These are phyloP conservation scores for Lomographa bimaculata DNA, from an alignment of 2,888 invertebrate genomes.

Conservation along the genomic window DNA sequence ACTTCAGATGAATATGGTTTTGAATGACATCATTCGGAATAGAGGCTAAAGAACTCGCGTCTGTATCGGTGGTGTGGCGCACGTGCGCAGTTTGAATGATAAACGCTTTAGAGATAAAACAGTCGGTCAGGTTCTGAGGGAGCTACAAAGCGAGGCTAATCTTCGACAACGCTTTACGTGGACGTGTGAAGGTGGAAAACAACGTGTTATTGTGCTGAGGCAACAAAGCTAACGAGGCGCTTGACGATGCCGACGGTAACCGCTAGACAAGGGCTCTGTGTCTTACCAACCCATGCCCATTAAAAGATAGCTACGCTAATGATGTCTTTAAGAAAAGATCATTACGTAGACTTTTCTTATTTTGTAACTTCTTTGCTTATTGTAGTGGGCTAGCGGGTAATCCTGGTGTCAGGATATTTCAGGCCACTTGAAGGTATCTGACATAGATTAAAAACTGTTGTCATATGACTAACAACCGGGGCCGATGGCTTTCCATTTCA, in stretches of 20 bases:
- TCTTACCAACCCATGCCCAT: conserved; percentile 16
- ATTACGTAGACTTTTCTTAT: conserved; percentile 5
- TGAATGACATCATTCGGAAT: conserved; percentile 31
- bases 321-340: conserved; percentile 8
- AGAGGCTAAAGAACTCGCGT: conserved; percentile 27
- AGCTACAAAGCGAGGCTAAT: conserved; percentile 51
- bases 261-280: conserved; percentile 25
- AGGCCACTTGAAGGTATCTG: too few relatives aligned
- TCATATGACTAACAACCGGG: too few relatives aligned
- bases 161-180: conserved; percentile 53
- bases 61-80: conserved; percentile 26
- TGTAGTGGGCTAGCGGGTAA: too few relatives aligned
- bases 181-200: conserved; percentile 50
- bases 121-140: conserved; percentile 49
- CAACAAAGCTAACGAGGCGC: conserved; percentile 40
- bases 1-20: conserved; percentile 22
- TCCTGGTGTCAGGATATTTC: too few relatives aligned
- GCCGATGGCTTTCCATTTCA: too few relatives aligned
- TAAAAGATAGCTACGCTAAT: conserved; percentile 8
- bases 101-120: conserved; percentile 51
- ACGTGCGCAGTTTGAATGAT: conserved; percentile 50
- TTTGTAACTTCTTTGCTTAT: too few relatives aligned
- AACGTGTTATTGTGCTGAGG: conserved; percentile 52
- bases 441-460: too few relatives aligned
- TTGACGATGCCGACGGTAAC: conserved; percentile 27